These are phyloP conservation scores for Pseudomyrmex flavicornis DNA, from an alignment of 1,140 invertebrate genomes.

Conservation along the genomic window DNA sequence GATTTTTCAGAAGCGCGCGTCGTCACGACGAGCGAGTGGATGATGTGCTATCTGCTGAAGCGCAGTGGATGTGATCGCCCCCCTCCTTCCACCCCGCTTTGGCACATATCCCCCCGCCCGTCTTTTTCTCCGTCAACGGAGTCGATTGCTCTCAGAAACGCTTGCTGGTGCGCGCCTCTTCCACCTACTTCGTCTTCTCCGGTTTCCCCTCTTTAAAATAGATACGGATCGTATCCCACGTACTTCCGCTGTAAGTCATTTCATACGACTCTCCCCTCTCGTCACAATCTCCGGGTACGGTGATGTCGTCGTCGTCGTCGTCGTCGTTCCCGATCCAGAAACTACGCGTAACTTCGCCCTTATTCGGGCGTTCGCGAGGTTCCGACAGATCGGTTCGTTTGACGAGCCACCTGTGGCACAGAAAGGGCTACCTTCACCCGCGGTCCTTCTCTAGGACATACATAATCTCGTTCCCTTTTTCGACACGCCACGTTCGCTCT, in stretches of 20 bases:
- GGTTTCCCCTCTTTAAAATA: conserved; percentile 63
- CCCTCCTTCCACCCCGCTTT: background rate
- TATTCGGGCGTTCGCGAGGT: conserved; percentile 38
- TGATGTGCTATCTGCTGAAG: too few species aligned
- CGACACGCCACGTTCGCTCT: background rate
- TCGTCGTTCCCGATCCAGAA: conserved; percentile 29
- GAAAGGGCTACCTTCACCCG: conserved; percentile 35
- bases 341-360: conserved; percentile 56
- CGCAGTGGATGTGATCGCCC: too few species aligned
- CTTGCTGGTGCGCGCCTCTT: conserved; percentile 27
- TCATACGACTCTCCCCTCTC: background rate
- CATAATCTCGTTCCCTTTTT: conserved; percentile 33
- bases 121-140: background rate
- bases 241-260: conserved; percentile 27
- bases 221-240: conserved; percentile 43
- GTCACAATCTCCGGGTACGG: background rate
- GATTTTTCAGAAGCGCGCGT: conserved; percentile 47
- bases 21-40: background rate
- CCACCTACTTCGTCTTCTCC: background rate
- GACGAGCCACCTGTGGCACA: conserved; percentile 75
- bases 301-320: background rate
- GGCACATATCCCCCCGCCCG: too few species aligned
- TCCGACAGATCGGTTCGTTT: conserved; percentile 69
- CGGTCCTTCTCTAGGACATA: conserved; percentile 46
- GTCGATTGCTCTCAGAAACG: conserved; percentile 40